These are phyloP conservation scores for Campylomormyrus numenius DNA, from an alignment of 2,113 vertebrate genomes.

Conservation along the genomic window DNA sequence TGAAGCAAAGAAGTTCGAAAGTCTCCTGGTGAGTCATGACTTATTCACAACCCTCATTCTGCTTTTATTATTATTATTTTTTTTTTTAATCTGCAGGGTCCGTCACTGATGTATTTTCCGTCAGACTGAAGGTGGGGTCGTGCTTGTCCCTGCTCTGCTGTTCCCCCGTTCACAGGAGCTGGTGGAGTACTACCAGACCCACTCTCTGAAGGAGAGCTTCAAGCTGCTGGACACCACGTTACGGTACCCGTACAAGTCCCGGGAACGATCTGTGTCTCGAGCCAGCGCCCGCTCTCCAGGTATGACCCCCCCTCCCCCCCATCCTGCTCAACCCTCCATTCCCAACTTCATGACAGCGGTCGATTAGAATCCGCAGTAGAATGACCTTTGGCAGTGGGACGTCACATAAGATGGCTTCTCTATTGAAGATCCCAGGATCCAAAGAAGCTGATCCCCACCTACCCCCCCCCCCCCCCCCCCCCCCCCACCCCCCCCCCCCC, in stretches of 20 bases:
- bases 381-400: not conserved
- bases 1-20: constrained; percentile 95
- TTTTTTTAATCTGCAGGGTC: not conserved
- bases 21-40: constrained; percentile 73
- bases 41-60: not conserved
- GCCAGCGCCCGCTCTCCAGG: constrained; percentile 81
- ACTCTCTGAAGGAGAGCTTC: constrained; percentile 97
- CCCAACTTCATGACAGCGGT: not conserved
- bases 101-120: not conserved
- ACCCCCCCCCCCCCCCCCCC: not conserved
- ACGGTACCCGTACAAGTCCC: constrained; percentile 84
- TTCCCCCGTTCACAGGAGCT: constrained; percentile 67
- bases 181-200: constrained; percentile 93
- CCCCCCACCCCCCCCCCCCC: not conserved
- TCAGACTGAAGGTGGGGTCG: not conserved
- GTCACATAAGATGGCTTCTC: not conserved
- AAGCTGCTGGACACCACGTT: constrained; percentile 90
- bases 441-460: not conserved
- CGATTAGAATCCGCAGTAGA: not conserved
- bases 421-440: not conserved
- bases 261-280: constrained; percentile 71
- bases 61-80: not conserved
- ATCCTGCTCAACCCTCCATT: not conserved
- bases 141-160: not conserved
- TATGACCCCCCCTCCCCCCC: constrained; percentile 39